Conservation (phyloP, 2,797 vertebrate species). For the Thamnophis elegans region DNA sequence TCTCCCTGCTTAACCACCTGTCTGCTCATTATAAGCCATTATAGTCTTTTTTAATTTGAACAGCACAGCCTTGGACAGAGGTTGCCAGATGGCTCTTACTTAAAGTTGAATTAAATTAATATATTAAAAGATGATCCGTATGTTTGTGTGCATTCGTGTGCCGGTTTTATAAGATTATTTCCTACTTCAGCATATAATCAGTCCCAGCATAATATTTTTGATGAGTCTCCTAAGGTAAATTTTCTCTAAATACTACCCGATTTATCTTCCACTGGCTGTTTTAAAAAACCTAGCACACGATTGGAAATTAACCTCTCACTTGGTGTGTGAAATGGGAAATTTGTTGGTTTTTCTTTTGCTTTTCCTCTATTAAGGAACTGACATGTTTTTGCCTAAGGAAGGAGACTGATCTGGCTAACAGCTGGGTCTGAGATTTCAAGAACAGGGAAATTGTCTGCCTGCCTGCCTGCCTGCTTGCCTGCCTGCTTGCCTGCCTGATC, state of each 20-base stretch:
- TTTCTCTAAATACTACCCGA: not conserved
- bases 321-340: not conserved
- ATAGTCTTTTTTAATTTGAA: not conserved
- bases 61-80: not conserved
- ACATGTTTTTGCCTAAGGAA: not conserved
- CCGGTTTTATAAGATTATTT: not conserved
- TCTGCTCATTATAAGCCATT: not conserved
- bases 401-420: not conserved
- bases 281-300: not conserved
- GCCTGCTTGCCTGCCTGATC: no score
- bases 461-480: no score
- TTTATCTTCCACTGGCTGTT: not conserved
- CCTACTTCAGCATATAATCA: not conserved
- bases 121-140: not conserved
- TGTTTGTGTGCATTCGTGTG: not conserved
- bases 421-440: not conserved
- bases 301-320: not conserved
- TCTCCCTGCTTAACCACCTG: not conserved
- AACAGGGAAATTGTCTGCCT: no score
- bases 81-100: slow-evolving; percentile 3
- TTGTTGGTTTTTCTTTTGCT: not conserved
- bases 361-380: not conserved
- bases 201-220: not conserved
- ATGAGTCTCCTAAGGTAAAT: not conserved
- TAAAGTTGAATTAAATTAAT: slow-evolving; percentile 1